Base-by-base conservation (phyloP, 1,140 invertebrate genomes). In the Drosophila seguyi region DNA sequence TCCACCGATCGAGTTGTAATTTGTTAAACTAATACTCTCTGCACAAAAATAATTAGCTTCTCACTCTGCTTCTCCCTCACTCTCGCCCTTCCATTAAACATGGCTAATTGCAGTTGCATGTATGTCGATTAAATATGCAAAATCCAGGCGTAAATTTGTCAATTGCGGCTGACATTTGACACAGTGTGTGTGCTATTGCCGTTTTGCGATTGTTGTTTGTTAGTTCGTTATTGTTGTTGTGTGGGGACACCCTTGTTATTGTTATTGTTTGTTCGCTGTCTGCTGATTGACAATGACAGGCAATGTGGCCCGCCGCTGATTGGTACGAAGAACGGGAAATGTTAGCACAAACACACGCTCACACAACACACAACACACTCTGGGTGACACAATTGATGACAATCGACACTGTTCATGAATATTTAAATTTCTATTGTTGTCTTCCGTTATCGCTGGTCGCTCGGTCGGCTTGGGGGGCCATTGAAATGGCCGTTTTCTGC, bases 391-490 rank as follows among this genome's bases (percentile, higher is more conserved):
- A 78, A 79, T 74, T 63, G 77, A 69, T 81, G 72, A 76, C 72
- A 81, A 79, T 79, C 67, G 76, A 62, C 61, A 76, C 68, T 50
- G 57, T 73, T 87, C 83, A 87, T 87, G 83, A 87, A 87, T 87
- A 87, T 87, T 87, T 87, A 76, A 87, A 82, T 73, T 73, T 69
- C 82, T 73, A 75, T 86, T 87, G 83, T 86, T 75, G 75, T 72
- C 36, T 68, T 31, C 29, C 69, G 36, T 52, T 68, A 42, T 59
- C 36, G 39, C 56, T 56, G 75, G 48, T 29, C 50, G 52, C 14
- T 53, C 31, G 29, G 25, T 22, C 42, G 42, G 20, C 13, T 31
- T 31, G 29, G 47, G 47, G 47, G 27, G 44, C 62, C 31, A 41
- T 52, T 53, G 31, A 58, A 58, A 57, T 52, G 31, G 4, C 57